Base-by-base conservation (phyloP, 1,140 invertebrate species). In the Heterodera carotae region DNA sequence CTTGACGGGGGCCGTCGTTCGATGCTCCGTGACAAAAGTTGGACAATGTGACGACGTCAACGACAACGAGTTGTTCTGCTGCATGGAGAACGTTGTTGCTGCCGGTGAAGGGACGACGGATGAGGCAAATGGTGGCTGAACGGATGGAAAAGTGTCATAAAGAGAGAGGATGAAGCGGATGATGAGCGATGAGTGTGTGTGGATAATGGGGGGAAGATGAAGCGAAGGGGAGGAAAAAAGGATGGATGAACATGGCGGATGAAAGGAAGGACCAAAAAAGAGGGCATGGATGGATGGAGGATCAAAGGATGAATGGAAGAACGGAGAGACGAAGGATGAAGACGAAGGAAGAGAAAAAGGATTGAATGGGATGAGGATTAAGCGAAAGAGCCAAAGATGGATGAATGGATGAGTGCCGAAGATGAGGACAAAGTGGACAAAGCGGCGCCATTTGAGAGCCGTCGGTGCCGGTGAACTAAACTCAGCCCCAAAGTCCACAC, bases 1-100 rank as follows among this genome's bases (percentile, higher is more conserved):
- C 64, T 74, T 74, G n/a, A 74, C 72, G 33, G 43, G 5, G 5
- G 43, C 2, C 18, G 48, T n/a, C 60, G 31, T 36, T 31, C 27
- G 56, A 62, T 73, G 59, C 8, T 62, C 64, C 18, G 15, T 27
- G 12, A 18, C 48, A 56, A 22, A 22, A 4, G 15, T 18, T 18
- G 48, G 48, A 15, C n/a, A n/a, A n/a, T n/a, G n/a, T n/a, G n/a
- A n/a, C n/a, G n/a, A n/a, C n/a, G n/a, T n/a, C n/a, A n/a, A n/a
- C n/a, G n/a, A n/a, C n/a, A n/a, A n/a, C n/a, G n/a, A n/a, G n/a
- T n/a, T n/a, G n/a, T n/a, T n/a, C n/a, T n/a, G n/a, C n/a, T n/a
- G n/a, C n/a, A n/a, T n/a, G n/a, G 18, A 5, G 48, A 56, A 56
- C 48, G 48, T 56, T 56, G 48, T 22, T n/a, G n/a, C n/a, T n/a